A percentile compares a stretch with the other conserved stretches of the same genome.
Evolutionary conservation across 2,113 vertebrate species (phyloP).

Genomic region (Notarius lentiginosus): DNA sequence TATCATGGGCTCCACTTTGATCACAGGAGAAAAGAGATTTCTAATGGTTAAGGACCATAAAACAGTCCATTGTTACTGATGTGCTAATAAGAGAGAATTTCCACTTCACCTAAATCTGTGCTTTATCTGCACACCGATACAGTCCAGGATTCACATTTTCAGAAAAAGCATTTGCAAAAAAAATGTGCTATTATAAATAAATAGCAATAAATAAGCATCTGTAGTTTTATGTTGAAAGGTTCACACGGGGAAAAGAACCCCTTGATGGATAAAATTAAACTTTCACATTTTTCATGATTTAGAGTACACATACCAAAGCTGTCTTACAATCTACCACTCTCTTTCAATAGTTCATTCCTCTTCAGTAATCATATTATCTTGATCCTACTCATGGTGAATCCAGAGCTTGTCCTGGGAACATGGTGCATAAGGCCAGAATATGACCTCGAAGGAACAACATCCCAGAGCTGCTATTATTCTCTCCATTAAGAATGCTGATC

Average conservation of each 20-base stretch:
- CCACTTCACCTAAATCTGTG: background rate
- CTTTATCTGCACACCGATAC: background rate
- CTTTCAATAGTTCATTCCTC: background rate
- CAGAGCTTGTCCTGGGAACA: background rate
- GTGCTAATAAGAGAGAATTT: background rate
- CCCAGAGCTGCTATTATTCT: background rate
- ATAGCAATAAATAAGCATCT: background rate
- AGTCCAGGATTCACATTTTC: background rate
- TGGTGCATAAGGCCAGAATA: background rate
- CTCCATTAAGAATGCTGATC: background rate
- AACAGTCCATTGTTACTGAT: background rate
- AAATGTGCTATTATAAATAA: background rate
- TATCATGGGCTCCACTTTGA: slow-evolving; percentile 26
- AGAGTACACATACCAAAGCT: background rate
- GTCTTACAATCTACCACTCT: background rate
- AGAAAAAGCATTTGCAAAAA: background rate
- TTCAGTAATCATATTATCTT: background rate
- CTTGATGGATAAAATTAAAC: background rate
- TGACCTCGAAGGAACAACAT: background rate
- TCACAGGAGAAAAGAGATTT: slow-evolving; percentile 11
- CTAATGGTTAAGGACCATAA: background rate
- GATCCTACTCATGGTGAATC: background rate
- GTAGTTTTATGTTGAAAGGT: background rate
- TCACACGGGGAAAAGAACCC: background rate
- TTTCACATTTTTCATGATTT: background rate